Evolutionary conservation across 2,888 invertebrate genomes (phyloP), one percentile per base, ranked within the genome.

Genomic region (Himalopsyche japonica): DNA sequence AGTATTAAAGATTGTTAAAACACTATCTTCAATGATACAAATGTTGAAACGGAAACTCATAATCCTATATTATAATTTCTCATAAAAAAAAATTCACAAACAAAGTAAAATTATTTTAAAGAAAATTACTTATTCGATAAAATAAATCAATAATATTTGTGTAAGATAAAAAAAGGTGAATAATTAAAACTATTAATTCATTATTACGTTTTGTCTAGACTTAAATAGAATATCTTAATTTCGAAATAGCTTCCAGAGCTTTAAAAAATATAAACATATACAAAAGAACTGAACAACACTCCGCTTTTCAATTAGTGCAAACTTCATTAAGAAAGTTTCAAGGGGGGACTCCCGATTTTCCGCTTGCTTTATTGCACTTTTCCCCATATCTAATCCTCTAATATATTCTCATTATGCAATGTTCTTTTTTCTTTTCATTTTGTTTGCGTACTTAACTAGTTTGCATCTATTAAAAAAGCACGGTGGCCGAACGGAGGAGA

Each of bases 341-440:
- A 70, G 70, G 15, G 70, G 70, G 27, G 70, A 70, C 83, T 76
- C 80, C 20, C 64, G 77, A 48, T 70, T 84, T 85, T 80, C 79
- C 49, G 76, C 83, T 27, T 70, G 81, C 83, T 84, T 84, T 80
- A 70, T 37, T 79, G 47, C 82, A 43, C 37, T 84, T 37, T 84
- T 84, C 57, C 47, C 30, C 57, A 64, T 78, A 85, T 86, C 86
- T 85, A 84, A 86, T 86, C 82, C 86, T 85, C 80, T 84, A 83
- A 86, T 84, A 82, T 85, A 85, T 86, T 86, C 83, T 79, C 83
- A 84, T 86, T 83, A 83, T 84, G 79, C 77, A 84, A 84, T 86
- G 86, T 86, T 78, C 84, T 76, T 43, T 81, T 76, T 83, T 27
- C 83, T 34, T 43, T 83, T 27, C 70, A 80, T 32, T 80, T 80